Percentiles rank a stretch among this genome's conserved stretches.
Evolutionary conservation across 2,113 vertebrate genomes (phyloP).

Genomic region (Chamaetylas fuelleborni): DNA sequence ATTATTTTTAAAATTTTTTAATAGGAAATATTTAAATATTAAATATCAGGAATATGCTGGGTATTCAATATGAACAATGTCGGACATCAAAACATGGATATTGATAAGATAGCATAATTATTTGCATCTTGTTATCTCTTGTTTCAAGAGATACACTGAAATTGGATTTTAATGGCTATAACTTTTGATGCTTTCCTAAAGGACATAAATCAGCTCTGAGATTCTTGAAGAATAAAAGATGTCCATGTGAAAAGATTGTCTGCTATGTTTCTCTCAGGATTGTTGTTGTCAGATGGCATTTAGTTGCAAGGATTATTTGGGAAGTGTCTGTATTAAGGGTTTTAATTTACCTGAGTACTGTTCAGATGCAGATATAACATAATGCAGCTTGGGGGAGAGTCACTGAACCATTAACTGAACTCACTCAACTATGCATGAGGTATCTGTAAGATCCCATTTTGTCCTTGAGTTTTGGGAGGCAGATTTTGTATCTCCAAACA

Average conservation of each 20-base stretch:
- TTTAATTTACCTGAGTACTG: neutral
- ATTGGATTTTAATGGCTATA: neutral
- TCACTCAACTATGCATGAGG: neutral
- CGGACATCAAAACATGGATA: neutral
- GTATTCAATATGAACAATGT: neutral
- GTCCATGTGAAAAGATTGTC: neutral
- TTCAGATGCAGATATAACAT: neutral
- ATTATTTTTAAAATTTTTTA: neutral
- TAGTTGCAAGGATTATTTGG: neutral
- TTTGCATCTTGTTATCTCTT: neutral
- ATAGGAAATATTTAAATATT: neutral
- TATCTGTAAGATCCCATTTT: neutral
- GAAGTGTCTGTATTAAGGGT: neutral
- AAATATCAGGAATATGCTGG: neutral
- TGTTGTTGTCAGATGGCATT: neutral
- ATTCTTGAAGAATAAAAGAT: neutral
- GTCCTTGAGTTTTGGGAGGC: neutral
- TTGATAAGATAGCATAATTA: neutral
- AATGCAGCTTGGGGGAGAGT: neutral
- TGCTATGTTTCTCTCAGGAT: neutral
- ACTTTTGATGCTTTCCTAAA: neutral
- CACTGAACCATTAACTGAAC: neutral
- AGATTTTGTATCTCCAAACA: neutral
- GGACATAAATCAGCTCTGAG: neutral
- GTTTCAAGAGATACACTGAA: neutral